Evolutionary conservation across 2,888 invertebrate genomes (phyloP).

Genomic region (Agrochola macilenta): DNA sequence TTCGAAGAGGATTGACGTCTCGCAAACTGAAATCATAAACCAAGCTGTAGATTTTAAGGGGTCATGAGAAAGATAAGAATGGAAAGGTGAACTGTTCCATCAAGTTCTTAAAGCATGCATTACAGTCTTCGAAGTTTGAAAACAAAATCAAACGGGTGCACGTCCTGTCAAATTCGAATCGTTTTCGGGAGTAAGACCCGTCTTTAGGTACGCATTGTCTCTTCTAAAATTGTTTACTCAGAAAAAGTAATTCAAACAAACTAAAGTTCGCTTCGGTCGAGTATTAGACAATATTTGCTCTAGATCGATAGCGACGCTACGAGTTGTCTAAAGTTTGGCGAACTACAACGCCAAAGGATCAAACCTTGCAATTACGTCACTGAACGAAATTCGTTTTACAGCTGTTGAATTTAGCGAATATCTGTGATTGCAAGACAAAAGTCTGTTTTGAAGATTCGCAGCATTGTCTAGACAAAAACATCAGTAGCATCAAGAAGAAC

Average conservation of each 20-base stretch:
- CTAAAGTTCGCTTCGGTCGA: slow-evolving; percentile 63
- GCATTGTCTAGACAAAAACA: slow-evolving; percentile 71
- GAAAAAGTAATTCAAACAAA: slow-evolving; percentile 71
- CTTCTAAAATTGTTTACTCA: slow-evolving; percentile 65
- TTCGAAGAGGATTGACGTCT: slow-evolving; percentile 71
- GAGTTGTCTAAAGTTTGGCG: slow-evolving; percentile 62
- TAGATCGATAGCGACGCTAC: slow-evolving; percentile 65
- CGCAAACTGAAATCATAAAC: slow-evolving; percentile 74
- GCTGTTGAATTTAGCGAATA: slow-evolving; percentile 65
- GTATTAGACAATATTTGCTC: slow-evolving; percentile 73
- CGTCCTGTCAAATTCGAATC: not conserved
- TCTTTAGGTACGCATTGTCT: slow-evolving; percentile 38
- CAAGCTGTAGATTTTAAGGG: slow-evolving; percentile 68
- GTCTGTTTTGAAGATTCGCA: slow-evolving; percentile 68
- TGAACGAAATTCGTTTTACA: slow-evolving; percentile 68
- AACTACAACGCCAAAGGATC: slow-evolving; percentile 67
- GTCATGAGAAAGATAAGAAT: slow-evolving; percentile 68
- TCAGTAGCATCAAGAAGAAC: slow-evolving; percentile 61
- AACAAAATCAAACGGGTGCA: slow-evolving; percentile 54
- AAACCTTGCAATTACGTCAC: slow-evolving; percentile 66
- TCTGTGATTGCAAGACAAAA: slow-evolving; percentile 64
- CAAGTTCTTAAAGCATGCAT: slow-evolving; percentile 50
- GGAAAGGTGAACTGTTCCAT: slow-evolving; percentile 41
- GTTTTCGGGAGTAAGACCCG: too few relatives aligned
- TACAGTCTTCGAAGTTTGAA: slow-evolving; percentile 42